A percentile compares a stretch with the other conserved stretches of the same genome.
phyloP scores from a whole-genome alignment of 2,113 vertebrate genomes.

The Melanerpes formicivorus region DNA sequence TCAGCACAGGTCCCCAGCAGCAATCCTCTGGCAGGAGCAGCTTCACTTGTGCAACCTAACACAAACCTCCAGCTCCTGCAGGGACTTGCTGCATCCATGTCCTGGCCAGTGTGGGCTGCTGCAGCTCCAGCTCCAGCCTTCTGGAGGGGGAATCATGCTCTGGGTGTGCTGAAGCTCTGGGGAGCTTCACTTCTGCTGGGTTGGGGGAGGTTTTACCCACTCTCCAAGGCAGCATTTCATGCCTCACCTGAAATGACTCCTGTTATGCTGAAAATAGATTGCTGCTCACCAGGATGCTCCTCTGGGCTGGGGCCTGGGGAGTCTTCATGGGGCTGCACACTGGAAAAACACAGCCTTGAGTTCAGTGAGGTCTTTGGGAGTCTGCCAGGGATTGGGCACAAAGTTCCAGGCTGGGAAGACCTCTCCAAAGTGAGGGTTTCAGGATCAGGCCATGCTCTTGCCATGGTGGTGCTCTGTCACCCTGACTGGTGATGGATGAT shows the following conservation, averaged over 20 bases:
- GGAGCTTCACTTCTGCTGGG: neutral
- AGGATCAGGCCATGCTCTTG: neutral
- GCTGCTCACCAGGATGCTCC: fast-evolving
- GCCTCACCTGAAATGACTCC: neutral
- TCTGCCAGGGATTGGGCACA: neutral
- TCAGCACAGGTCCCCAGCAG: fast-evolving
- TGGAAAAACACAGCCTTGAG: neutral
- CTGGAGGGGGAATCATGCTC: neutral
- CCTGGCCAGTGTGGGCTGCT: no score
- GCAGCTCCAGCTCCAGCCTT: neutral
- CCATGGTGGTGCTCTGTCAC: neutral
- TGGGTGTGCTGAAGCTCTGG: fast-evolving
- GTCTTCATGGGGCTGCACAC: neutral
- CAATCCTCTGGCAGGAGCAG: neutral
- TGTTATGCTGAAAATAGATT: neutral
- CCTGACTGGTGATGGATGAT: no score
- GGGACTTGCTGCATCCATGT: fast-evolving
- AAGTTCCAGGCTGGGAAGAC: fast-evolving
- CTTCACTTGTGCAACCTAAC: neutral
- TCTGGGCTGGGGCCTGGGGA: neutral
- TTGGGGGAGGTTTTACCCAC: neutral
- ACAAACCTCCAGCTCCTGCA: neutral
- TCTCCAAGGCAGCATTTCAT: neutral
- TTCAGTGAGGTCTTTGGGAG: neutral
- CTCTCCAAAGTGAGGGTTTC: fast-evolving